phyloP scores from a whole-genome alignment of 1,140 invertebrate genomes.

The Rhopalosiphum padi region DNA sequence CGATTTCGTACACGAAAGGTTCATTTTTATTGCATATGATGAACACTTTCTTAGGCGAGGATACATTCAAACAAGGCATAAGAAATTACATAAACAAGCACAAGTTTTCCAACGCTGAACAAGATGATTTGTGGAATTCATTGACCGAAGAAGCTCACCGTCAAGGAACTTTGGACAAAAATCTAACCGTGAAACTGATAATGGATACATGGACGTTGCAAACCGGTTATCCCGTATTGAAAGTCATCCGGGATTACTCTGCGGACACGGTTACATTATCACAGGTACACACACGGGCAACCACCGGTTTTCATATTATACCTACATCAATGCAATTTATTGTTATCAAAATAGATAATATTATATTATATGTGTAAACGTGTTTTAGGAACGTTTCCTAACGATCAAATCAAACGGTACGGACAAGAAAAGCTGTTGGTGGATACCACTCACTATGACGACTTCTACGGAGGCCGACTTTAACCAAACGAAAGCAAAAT shows the following conservation, averaged over 20 bases:
- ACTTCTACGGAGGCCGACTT: constrained; percentile 64
- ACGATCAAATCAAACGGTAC: neutral
- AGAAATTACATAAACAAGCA: constrained; percentile 72
- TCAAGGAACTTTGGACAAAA: constrained; percentile 55
- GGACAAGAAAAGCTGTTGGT: constrained; percentile 64
- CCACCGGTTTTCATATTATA: too few relatives aligned
- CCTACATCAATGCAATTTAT: neutral
- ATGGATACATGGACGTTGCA: constrained; percentile 75
- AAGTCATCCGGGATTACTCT: constrained; percentile 64
- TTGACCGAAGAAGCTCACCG: constrained; percentile 71
- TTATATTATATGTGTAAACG: neutral
- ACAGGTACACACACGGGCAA: constrained; percentile 66
- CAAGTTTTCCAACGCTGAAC: constrained; percentile 75
- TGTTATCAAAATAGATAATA: neutral
- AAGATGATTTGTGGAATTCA: constrained; percentile 83
- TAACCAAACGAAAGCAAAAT: constrained; percentile 66
- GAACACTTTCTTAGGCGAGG: constrained; percentile 81
- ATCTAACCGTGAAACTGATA: constrained; percentile 65
- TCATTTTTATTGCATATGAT: constrained; percentile 88
- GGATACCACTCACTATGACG: constrained; percentile 68
- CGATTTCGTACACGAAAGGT: constrained; percentile 89
- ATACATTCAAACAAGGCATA: constrained; percentile 75
- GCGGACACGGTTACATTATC: constrained; percentile 65
- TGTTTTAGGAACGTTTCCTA: neutral
- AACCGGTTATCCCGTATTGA: constrained; percentile 73